Percentiles rank a stretch among this genome's conserved stretches.
Conservation (phyloP, 2,113 vertebrate species). For the Acrocephalus kingi region DNA sequence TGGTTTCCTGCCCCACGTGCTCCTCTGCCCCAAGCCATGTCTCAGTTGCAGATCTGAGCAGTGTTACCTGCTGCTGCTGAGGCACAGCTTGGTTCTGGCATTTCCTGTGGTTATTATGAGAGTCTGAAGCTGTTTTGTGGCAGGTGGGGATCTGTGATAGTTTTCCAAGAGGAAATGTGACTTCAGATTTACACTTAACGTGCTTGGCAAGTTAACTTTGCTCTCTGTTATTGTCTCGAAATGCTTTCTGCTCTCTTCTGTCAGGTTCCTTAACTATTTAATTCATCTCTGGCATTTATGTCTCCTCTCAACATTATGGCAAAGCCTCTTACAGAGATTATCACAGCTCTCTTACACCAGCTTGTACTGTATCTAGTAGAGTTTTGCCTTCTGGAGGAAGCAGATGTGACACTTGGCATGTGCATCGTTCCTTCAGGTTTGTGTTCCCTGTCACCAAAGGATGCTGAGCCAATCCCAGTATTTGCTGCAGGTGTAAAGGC, state of each 20-base stretch:
- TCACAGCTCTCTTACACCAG: not conserved
- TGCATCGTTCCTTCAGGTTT: not conserved
- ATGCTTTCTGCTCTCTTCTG: not conserved
- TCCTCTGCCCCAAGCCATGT: not conserved
- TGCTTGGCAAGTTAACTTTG: not conserved
- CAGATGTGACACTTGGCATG: not conserved
- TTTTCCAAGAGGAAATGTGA: slow-evolving; percentile 5
- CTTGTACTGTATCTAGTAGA: not conserved
- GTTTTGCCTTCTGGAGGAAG: not conserved
- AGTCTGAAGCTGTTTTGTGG: not conserved
- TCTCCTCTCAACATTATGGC: not conserved
- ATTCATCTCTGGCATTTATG: not conserved
- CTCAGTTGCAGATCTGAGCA: not conserved
- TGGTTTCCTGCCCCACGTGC: not conserved
- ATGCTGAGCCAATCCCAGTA: not conserved
- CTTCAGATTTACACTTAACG: not conserved
- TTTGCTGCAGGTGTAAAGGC: not conserved
- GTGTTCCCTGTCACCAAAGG: not conserved
- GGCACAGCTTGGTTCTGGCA: not conserved
- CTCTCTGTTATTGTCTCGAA: not conserved
- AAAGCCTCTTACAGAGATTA: not conserved
- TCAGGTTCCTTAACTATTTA: not conserved
- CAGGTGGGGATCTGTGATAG: not conserved
- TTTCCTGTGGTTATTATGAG: not conserved
- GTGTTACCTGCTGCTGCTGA: not conserved